Evolutionary conservation across 2,797 vertebrate species (phyloP).

Genomic region (Erpetoichthys calabaricus): DNA sequence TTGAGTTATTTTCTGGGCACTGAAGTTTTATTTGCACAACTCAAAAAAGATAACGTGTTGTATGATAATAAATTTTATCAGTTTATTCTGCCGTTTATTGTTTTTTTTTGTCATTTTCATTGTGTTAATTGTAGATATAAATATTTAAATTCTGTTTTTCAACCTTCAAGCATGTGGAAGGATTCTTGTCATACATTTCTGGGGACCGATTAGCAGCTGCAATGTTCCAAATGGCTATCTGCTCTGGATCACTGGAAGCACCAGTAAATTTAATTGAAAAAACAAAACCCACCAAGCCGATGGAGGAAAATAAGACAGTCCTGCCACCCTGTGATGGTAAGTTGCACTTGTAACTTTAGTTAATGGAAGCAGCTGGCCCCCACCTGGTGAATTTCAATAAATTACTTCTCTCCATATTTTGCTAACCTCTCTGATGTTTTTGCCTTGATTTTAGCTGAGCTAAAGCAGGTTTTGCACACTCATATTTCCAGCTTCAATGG

Average conservation of each 20-base stretch:
- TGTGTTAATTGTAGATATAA: too few relatives aligned
- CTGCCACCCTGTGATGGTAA: slow-evolving; percentile 47
- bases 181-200: slow-evolving; percentile 41
- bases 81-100: too few relatives aligned
- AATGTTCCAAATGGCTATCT: slow-evolving; percentile 58
- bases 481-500: slow-evolving; percentile 30
- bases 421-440: neutral
- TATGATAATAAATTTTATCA: too few relatives aligned
- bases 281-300: slow-evolving; percentile 31
- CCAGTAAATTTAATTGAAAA: slow-evolving; percentile 46
- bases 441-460: slow-evolving; percentile 29
- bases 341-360: neutral
- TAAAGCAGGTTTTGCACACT: slow-evolving; percentile 46
- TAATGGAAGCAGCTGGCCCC: neutral
- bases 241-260: slow-evolving; percentile 48
- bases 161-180: slow-evolving; percentile 35
- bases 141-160: slow-evolving; percentile 2
- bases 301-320: slow-evolving; percentile 11
- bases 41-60: too few relatives aligned
- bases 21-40: too few relatives aligned
- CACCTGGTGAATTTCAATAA: too few relatives aligned
- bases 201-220: slow-evolving; percentile 35
- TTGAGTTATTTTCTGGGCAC: too few relatives aligned
- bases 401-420: neutral
- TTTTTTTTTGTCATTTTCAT: too few relatives aligned